These are phyloP conservation scores for Myrmecophaga tridactyla DNA, from an alignment of 2,113 vertebrate genomes.

Conservation along the genomic window DNA sequence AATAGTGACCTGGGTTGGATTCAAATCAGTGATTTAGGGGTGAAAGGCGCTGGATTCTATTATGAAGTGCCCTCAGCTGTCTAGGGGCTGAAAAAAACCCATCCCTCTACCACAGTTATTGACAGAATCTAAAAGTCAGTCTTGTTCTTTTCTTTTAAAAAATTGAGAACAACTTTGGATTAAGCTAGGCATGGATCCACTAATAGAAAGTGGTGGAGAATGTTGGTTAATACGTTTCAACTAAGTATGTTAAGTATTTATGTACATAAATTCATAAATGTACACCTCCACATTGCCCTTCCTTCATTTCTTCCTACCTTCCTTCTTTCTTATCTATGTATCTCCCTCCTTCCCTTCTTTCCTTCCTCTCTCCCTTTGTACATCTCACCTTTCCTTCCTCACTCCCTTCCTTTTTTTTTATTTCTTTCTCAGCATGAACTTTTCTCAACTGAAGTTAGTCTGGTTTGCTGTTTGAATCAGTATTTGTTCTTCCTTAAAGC, in stretches of 20 bases:
- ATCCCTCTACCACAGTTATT: constrained; percentile 11
- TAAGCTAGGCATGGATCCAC: neutral
- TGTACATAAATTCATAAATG: neutral
- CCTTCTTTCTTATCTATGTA: too few relatives aligned
- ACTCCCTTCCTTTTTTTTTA: neutral
- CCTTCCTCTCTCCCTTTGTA: neutral
- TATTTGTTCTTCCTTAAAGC: constrained; percentile 66
- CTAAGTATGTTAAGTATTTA: neutral
- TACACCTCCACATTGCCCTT: neutral
- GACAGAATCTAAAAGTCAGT: neutral
- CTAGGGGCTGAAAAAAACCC: neutral
- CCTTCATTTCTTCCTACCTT: neutral
- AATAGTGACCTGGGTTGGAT: constrained; percentile 65
- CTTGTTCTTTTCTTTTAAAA: constrained; percentile 29
- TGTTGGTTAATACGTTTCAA: neutral
- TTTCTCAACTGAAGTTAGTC: constrained; percentile 40
- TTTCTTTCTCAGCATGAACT: neutral
- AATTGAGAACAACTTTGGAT: constrained; percentile 29
- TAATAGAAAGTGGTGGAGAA: neutral
- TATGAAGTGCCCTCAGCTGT: constrained; percentile 57
- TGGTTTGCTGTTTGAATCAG: neutral
- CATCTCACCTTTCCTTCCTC: too few relatives aligned
- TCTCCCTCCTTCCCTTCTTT: neutral
- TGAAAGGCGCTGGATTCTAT: constrained; percentile 49
- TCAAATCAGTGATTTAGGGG: constrained; percentile 66